Base-by-base conservation (phyloP, 2,113 vertebrate species). In the Tragelaphus strepsiceros region DNA sequence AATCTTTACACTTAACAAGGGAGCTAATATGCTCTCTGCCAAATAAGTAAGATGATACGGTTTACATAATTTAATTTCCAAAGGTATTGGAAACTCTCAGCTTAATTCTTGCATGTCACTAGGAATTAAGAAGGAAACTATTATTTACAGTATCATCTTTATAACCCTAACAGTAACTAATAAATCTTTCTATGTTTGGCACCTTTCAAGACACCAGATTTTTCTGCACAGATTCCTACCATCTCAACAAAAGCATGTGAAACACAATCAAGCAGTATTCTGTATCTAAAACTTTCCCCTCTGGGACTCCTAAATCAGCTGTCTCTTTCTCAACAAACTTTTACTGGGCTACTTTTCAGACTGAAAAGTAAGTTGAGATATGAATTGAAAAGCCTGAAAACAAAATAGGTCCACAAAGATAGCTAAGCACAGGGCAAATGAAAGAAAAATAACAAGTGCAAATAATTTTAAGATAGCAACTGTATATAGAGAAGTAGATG, bases 171-270 rank as follows among this genome's bases (percentile, higher is more conserved):
- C 5, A 96, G 22, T 51, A 87, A 67, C 46, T 74, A 82, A 43
- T 5, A 21, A 49, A 81, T 77, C 54, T 35, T 61, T 88, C 46
- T 51, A 43, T 22, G 32, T 35, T 35, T 51, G 43, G 32, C 17
- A 21, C 39, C n/a, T 86, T 49, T 96, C 11, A 64, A 39, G 12
- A 59, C 17, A 54, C 0, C 24, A 74, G 17, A 71, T 49, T 90
- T 78, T 64, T 96, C 54, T 83, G 9, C 74, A 97, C 0, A n/a
- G 24, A 88, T 58, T 35, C 1, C 30, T 91, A 88, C 24, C 67
- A 86, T 80, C 51, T 88, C 85, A 89, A 91, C 46, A 59, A 59
- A 96, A 88, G 24, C 22, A n/a, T 56, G 4, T 86, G n/a, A 77
- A 94, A 77, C 58, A 82, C 49, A 49, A 62, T 59, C 32, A 90